Base-by-base conservation (phyloP, 2,113 vertebrate genomes). In the Scomber scombrus region DNA sequence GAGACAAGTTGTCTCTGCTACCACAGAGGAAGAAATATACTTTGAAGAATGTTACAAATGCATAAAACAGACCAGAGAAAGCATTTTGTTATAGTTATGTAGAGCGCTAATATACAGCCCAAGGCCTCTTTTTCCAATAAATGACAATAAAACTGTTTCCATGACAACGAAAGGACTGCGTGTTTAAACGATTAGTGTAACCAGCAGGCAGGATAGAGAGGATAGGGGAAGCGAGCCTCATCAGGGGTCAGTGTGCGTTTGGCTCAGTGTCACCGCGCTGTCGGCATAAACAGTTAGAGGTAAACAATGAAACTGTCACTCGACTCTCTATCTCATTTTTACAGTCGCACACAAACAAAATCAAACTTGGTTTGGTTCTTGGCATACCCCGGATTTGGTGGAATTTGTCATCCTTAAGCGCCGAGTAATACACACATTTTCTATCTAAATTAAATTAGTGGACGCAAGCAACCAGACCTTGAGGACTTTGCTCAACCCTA, bases 61-160 rank as follows among this genome's bases (percentile, higher is more conserved):
- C 54, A 34, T 18, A 46, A 29, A 67, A 80, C 67, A 72, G 16
- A 43, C 18, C 9, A 19, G 34, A 77, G 47, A 55, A 58, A 63
- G 71, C 51, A 23, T 82, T 84, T 64, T 80, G 77, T 66, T 68
- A 65, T 40, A 21, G 47, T 70, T 67, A 58, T 60, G 68, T 23
- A 21, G 81, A 23, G 26, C 68, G 78, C 73, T 75, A 66, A 88
- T 84, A 78, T 65, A 68, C 73, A 75, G 65, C 91, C 88, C 54
- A 81, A 82, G 86, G 84, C 77, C 78, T 55, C 66, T 65, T 73
- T 76, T 80, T 69, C 81, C 81, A 86, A 88, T 87, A 87, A 92
- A 80, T 60, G 58, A 84, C 81, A 84, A 90, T 91, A 88, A 78
- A 90, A 81, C 52, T 11, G 89, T 94, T 91, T 85, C 91, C 91